These are phyloP conservation scores for Hippocampus guttulatus DNA, from an alignment of 2,113 vertebrate genomes.

Conservation along the genomic window DNA sequence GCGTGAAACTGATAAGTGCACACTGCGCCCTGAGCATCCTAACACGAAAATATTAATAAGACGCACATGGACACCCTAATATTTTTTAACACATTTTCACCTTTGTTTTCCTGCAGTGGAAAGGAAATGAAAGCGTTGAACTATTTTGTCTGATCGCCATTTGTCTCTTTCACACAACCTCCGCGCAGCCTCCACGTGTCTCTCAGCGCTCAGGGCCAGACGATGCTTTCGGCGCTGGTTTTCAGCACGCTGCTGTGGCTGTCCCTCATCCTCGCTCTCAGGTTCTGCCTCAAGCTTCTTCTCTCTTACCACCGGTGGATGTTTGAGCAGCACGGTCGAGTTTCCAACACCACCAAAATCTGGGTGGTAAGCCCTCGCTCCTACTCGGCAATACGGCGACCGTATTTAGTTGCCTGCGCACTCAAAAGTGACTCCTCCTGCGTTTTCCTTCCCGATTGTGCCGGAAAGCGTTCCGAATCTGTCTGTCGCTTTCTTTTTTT, in stretches of 20 bases:
- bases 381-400: neutral
- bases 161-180: neutral
- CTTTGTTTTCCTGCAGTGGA: neutral
- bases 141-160: neutral
- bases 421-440: neutral
- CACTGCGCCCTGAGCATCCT: no score
- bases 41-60: no score
- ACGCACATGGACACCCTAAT: no score
- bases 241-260: slow-evolving; percentile 84
- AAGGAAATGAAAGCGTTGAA: no score
- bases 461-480: neutral
- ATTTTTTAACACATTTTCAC: neutral
- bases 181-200: slow-evolving; percentile 47
- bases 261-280: slow-evolving; percentile 79
- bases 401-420: neutral
- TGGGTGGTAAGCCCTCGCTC: slow-evolving; percentile 74
- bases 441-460: neutral
- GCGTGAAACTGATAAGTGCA: no score
- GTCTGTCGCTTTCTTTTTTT: neutral
- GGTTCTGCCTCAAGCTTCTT: slow-evolving; percentile 79
- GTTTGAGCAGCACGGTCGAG: slow-evolving; percentile 77
- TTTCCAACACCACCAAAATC: slow-evolving; percentile 80
- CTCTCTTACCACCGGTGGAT: slow-evolving; percentile 87
- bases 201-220: slow-evolving; percentile 71
- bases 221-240: slow-evolving; percentile 73